A percentile compares a stretch with the other conserved stretches of the same genome.
These are phyloP conservation scores for Trichacis sp. DNA, from an alignment of 2,888 invertebrate genomes.

Conservation along the genomic window DNA sequence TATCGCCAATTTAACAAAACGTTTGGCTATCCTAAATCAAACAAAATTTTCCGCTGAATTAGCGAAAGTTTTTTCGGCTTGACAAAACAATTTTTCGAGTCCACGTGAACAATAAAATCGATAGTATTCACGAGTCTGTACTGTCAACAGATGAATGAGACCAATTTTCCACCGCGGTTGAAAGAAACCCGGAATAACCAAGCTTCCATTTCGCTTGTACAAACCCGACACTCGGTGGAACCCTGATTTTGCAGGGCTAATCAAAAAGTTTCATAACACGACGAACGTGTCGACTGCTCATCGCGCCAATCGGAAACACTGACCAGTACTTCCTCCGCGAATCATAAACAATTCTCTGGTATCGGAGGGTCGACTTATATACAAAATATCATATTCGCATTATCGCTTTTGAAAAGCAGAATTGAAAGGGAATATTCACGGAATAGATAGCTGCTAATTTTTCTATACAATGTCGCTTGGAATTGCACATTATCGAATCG, in stretches of 20 bases:
- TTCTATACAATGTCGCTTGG: background rate
- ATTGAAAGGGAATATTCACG: slow-evolving; percentile 9
- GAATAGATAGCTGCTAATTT: slow-evolving; percentile 1
- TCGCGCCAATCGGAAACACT: slow-evolving; percentile 16
- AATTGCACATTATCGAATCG: background rate
- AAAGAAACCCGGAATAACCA: slow-evolving; percentile 24
- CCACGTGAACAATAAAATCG: too few species aligned
- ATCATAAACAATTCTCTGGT: slow-evolving; percentile 14
- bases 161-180: slow-evolving; percentile 26
- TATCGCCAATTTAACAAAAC: too few species aligned
- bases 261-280: slow-evolving; percentile 41
- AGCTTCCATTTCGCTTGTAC: slow-evolving; percentile 16
- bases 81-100: too few species aligned
- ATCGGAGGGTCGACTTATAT: slow-evolving; percentile 15
- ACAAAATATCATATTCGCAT: slow-evolving; percentile 4
- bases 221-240: background rate
- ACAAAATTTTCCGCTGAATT: too few species aligned
- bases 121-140: slow-evolving; percentile 4
- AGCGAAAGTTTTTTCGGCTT: too few species aligned
- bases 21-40: too few species aligned
- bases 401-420: slow-evolving; percentile 2
- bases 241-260: slow-evolving; percentile 27
- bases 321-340: background rate
- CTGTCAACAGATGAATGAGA: slow-evolving; percentile 2
- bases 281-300: slow-evolving; percentile 16